Conservation (phyloP, 1,140 invertebrate genomes). For the Archivesica marissinica region DNA sequence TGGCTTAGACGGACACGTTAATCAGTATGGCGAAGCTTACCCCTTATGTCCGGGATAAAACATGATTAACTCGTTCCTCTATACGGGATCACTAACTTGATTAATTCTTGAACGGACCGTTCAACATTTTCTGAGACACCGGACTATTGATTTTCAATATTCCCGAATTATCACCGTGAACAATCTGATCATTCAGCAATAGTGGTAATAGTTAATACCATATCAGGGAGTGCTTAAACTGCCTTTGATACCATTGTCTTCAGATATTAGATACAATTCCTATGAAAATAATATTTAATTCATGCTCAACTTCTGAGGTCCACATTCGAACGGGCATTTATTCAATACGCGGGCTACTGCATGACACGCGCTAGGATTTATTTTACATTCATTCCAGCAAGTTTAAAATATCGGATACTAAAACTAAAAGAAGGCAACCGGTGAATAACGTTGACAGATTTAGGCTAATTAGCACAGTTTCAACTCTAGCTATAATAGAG, state of each 20-base stretch:
- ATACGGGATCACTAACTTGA: conserved; percentile 27
- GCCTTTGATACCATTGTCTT: background rate
- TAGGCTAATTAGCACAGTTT: too few relatives aligned
- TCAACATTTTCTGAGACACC: conserved; percentile 6
- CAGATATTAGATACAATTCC: too few relatives aligned
- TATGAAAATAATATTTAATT: too few relatives aligned
- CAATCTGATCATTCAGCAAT: conserved; percentile 37
- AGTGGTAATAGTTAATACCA: background rate
- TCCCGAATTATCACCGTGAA: conserved; percentile 41
- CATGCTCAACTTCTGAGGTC: too few relatives aligned
- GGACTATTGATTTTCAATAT: conserved; percentile 53
- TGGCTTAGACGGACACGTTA: conserved; percentile 1
- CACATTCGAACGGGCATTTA: too few relatives aligned
- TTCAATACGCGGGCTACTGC: too few relatives aligned
- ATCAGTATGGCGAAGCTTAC: background rate
- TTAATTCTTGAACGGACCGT: conserved; percentile 51
- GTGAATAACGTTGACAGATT: too few relatives aligned
- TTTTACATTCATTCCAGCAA: too few relatives aligned
- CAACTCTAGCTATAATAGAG: too few relatives aligned
- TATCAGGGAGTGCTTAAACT: background rate
- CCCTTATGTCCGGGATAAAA: conserved; percentile 28
- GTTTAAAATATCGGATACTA: too few relatives aligned
- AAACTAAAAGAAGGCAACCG: too few relatives aligned
- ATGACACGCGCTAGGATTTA: too few relatives aligned
- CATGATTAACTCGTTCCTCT: conserved; percentile 32